Evolutionary conservation across 2,113 vertebrate genomes (phyloP).

Genomic region (Hydrolagus affinis): DNA sequence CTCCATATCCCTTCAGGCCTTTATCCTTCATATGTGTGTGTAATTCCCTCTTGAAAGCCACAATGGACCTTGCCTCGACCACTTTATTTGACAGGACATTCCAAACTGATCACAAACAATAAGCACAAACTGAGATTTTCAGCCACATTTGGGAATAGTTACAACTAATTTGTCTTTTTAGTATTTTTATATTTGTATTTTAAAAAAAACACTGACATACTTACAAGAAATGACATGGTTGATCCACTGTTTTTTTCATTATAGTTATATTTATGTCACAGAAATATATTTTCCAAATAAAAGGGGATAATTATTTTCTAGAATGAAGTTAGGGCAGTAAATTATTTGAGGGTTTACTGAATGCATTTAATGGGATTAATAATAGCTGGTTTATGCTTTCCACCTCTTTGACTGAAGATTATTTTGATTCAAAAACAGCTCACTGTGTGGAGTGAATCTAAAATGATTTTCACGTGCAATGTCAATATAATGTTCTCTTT

Average conservation of each 20-base stretch:
- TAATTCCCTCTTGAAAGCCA: too few species aligned
- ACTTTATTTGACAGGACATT: too few species aligned
- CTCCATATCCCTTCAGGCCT: too few species aligned
- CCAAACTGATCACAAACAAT: too few species aligned
- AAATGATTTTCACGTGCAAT: slow-evolving; percentile 6
- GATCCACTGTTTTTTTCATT: neutral
- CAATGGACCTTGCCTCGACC: too few species aligned
- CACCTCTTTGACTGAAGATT: neutral
- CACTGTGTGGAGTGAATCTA: neutral
- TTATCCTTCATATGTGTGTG: too few species aligned
- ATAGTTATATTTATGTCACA: neutral
- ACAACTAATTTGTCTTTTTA: too few species aligned
- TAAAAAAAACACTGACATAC: too few species aligned
- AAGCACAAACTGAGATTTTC: too few species aligned
- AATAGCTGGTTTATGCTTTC: neutral
- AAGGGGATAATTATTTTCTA: neutral
- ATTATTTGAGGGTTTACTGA: slow-evolving; percentile 1
- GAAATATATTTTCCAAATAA: slow-evolving; percentile 6
- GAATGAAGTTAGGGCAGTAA: neutral
- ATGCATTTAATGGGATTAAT: slow-evolving; percentile 15
- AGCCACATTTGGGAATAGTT: too few species aligned
- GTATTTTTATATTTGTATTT: too few species aligned
- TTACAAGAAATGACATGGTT: too few species aligned
- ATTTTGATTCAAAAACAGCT: neutral
- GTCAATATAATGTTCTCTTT: neutral